Percentiles rank a stretch among this genome's conserved stretches.
Conservation (phyloP, 2,888 invertebrate species). For the Dynastes grantii region DNA sequence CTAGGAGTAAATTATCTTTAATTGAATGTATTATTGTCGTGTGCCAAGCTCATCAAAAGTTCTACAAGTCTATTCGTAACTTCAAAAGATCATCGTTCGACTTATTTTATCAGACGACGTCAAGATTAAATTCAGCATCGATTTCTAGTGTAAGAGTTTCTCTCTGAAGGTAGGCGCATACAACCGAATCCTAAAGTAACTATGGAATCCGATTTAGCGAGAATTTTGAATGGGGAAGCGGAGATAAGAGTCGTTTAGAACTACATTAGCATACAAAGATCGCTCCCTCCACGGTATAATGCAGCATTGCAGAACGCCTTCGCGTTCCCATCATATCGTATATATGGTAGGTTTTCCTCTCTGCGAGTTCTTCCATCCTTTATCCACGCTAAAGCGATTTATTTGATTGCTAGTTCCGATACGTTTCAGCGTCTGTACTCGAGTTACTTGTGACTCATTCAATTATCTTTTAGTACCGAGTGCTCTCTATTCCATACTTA, state of each 20-base stretch:
- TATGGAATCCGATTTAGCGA: conserved; percentile 40
- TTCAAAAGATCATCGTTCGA: too few relatives aligned
- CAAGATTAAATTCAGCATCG: too few relatives aligned
- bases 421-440: conserved; percentile 48
- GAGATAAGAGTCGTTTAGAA: conserved; percentile 60
- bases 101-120: too few relatives aligned
- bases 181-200: conserved; percentile 18
- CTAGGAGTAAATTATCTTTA: too few relatives aligned
- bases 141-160: too few relatives aligned
- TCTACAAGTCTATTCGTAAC: too few relatives aligned
- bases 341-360: conserved; percentile 14
- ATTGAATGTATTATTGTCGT: too few relatives aligned
- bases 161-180: background rate
- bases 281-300: conserved; percentile 53
- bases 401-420: conserved; percentile 50
- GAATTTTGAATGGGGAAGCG: conserved; percentile 55
- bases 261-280: conserved; percentile 61
- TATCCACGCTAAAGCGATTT: conserved; percentile 47
- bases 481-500: conserved; percentile 35
- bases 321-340: conserved; percentile 52
- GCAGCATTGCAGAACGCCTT: conserved; percentile 58
- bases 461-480: conserved; percentile 49
- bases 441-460: conserved; percentile 53
- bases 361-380: conserved; percentile 44
- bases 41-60: too few relatives aligned